Evolutionary conservation across 92 coral and sea anemone species (phyloP).

Genomic region (Parazoanthus swiftii): DNA sequence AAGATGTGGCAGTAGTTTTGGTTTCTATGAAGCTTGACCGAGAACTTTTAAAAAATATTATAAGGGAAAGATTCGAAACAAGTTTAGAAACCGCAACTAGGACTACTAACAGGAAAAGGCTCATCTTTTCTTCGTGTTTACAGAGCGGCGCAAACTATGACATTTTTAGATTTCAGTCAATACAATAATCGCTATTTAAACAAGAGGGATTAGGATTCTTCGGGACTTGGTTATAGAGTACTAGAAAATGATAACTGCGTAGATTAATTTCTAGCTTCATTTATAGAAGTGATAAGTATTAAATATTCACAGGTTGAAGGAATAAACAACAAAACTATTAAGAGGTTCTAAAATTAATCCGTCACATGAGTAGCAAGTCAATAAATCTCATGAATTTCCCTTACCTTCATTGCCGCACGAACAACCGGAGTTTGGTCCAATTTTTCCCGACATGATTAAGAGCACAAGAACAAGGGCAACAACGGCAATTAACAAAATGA

Average conservation of each 20-base stretch:
- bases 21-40: too few relatives aligned
- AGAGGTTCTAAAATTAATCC: neutral
- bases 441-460: constrained; percentile 62
- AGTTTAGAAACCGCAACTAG: neutral
- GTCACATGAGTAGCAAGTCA: neutral
- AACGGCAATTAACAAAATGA: constrained; percentile 63
- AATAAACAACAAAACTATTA: neutral
- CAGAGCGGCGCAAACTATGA: neutral
- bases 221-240: neutral
- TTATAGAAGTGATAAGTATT: too few relatives aligned
- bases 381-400: neutral
- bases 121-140: neutral
- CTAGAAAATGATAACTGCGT: neutral
- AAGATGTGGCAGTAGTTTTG: too few relatives aligned
- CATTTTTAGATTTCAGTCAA: neutral
- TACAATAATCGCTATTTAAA: neutral
- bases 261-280: too few relatives aligned
- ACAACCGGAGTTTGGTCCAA: constrained; percentile 47
- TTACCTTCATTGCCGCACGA: constrained; percentile 13
- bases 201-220: neutral
- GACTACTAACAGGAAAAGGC: neutral
- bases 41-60: too few relatives aligned
- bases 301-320: neutral
- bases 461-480: constrained; percentile 61
- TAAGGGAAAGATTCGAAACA: neutral